Evolutionary conservation across 1,140 invertebrate genomes (phyloP).

Genomic region (Apis mellifera): DNA sequence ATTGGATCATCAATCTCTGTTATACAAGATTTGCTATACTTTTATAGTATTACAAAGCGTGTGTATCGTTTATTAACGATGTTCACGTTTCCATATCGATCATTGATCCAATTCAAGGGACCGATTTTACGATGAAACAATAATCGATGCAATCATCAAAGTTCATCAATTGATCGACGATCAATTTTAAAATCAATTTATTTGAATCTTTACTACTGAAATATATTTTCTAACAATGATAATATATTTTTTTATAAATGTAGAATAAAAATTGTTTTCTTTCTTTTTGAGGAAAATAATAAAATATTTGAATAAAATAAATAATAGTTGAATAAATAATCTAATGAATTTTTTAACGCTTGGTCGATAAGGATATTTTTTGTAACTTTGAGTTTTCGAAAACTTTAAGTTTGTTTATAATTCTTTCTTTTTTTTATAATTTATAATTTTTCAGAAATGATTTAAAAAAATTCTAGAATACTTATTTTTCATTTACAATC

Average conservation of each 20-base stretch:
- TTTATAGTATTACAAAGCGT: background rate
- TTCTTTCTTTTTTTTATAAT: too few species aligned
- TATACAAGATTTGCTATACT: background rate
- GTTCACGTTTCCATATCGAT: constrained; percentile 36
- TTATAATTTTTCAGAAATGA: too few species aligned
- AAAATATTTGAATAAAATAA: too few species aligned
- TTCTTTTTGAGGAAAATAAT: too few species aligned
- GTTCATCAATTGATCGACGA: constrained; percentile 12
- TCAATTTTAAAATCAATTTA: constrained; percentile 20
- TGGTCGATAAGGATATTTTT: too few species aligned
- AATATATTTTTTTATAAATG: background rate
- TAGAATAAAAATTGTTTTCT: too few species aligned
- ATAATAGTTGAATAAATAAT: too few species aligned
- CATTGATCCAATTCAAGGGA: constrained; percentile 25
- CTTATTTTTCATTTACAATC: too few species aligned
- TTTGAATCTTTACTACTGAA: background rate
- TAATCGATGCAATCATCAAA: constrained; percentile 20
- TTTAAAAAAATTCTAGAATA: too few species aligned
- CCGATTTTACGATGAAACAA: constrained; percentile 29
- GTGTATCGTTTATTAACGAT: constrained; percentile 37
- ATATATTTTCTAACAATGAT: background rate
- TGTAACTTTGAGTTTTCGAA: too few species aligned
- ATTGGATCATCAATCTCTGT: background rate
- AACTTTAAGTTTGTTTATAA: too few species aligned
- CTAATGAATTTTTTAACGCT: too few species aligned